Percentiles rank a stretch among this genome's conserved stretches.
Evolutionary conservation across 2,113 vertebrate species (phyloP).

Genomic region (Macaca mulatta): DNA sequence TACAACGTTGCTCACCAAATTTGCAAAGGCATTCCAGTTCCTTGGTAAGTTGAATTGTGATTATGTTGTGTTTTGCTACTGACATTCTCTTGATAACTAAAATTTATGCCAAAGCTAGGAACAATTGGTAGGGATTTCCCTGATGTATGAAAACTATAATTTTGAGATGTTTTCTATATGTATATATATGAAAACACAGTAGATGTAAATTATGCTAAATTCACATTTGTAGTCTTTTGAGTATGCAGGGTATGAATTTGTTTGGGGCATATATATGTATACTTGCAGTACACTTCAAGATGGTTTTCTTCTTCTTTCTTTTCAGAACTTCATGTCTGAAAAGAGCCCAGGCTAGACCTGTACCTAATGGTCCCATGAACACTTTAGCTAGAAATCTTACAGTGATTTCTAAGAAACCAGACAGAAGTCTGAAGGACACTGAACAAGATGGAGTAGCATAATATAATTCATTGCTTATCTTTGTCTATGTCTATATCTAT

Average conservation of each 20-base stretch:
- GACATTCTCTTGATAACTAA: slow-evolving; percentile 3
- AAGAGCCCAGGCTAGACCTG: not conserved
- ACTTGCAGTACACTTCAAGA: not conserved
- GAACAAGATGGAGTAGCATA: not conserved
- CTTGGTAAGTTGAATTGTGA: slow-evolving; percentile 84
- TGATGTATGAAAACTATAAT: not conserved
- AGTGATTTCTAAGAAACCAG: not conserved
- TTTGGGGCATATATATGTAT: not conserved
- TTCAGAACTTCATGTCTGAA: not conserved
- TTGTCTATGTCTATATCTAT: not conserved
- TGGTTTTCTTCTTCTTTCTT: not conserved
- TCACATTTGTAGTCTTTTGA: not conserved
- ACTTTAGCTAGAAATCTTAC: not conserved
- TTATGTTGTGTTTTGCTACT: not conserved
- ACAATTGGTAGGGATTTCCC: not conserved
- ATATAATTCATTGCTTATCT: not conserved
- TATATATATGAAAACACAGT: not conserved
- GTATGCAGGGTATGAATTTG: not conserved
- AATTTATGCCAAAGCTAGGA: not conserved
- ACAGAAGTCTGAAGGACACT: not conserved
- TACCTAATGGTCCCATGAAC: not conserved
- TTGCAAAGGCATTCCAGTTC: slow-evolving; percentile 85
- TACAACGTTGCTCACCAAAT: slow-evolving; percentile 76
- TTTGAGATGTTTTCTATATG: not conserved
- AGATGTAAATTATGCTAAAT: not conserved